A percentile compares a stretch with the other conserved stretches of the same genome.
These are phyloP conservation scores for Cartodere bifasciata DNA, from an alignment of 2,888 invertebrate species.

Conservation along the genomic window DNA sequence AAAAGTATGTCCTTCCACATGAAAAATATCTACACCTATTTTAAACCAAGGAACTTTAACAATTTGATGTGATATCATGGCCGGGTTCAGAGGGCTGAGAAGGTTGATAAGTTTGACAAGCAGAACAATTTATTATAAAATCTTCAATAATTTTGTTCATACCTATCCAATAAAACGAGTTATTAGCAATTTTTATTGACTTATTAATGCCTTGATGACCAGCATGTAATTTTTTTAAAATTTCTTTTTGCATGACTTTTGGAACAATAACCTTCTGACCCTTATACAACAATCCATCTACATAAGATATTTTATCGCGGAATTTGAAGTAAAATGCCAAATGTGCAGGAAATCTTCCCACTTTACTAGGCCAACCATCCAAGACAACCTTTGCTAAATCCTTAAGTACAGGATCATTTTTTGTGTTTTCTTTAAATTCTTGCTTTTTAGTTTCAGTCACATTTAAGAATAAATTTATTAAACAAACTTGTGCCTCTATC, in stretches of 20 bases:
- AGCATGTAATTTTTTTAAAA: conserved; percentile 4
- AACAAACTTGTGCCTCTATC: no score
- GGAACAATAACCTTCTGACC: neutral
- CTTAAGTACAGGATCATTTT: conserved; percentile 3
- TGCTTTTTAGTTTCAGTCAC: no score
- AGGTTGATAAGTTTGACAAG: neutral
- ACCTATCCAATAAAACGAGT: no score
- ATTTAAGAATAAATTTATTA: no score
- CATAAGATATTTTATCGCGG: conserved; percentile 3
- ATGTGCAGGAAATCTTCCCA: conserved; percentile 2
- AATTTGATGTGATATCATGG: conserved; percentile 7
- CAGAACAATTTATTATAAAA: conserved; percentile 7
- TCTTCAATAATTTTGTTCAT: no score
- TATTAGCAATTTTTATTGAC: no score
- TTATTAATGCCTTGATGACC: no score
- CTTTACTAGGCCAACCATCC: conserved; percentile 3
- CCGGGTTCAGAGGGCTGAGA: conserved; percentile 1
- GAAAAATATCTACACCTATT: conserved; percentile 13
- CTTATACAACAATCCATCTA: conserved; percentile 4
- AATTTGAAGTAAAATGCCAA: conserved; percentile 3
- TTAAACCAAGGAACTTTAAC: conserved; percentile 8
- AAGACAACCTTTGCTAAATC: conserved; percentile 1
- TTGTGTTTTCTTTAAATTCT: no score
- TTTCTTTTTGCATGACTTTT: neutral
- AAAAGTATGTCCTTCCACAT: conserved; percentile 11